Percentiles rank a stretch among this genome's conserved stretches.
Conservation (phyloP, 2,888 invertebrate genomes). For the Ferrisia virgata region DNA sequence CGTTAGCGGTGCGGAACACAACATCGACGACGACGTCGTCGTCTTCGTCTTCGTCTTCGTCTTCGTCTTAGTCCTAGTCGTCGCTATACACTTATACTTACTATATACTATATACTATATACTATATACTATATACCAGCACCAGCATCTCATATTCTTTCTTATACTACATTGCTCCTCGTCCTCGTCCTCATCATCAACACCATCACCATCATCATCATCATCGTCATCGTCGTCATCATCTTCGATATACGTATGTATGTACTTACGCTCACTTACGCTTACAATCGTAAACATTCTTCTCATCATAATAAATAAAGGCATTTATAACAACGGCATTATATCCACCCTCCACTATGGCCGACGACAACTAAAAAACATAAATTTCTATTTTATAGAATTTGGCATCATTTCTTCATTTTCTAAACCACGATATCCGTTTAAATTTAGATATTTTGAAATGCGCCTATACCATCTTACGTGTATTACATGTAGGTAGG, state of each 20-base stretch:
- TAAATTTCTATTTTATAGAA: slow-evolving; percentile 47
- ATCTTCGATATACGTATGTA: slow-evolving; percentile 7
- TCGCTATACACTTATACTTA: no score
- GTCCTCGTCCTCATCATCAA: slow-evolving; percentile 31
- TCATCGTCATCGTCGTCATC: slow-evolving; percentile 27
- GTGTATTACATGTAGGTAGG: neutral
- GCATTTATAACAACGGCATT: slow-evolving; percentile 41
- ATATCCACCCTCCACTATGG: slow-evolving; percentile 12
- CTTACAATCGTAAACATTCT: slow-evolving; percentile 42
- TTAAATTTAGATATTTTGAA: slow-evolving; percentile 43
- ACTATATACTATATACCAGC: no score
- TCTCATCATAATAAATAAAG: slow-evolving; percentile 46
- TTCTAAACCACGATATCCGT: slow-evolving; percentile 36
- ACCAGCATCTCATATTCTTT: no score
- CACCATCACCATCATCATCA: slow-evolving; percentile 23
- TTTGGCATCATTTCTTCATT: slow-evolving; percentile 46
- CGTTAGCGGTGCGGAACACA: slow-evolving; percentile 28
- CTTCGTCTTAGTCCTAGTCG: no score
- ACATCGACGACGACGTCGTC: slow-evolving; percentile 35
- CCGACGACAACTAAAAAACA: slow-evolving; percentile 42
- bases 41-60: slow-evolving; percentile 37
- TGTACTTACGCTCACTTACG: neutral
- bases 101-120: no score
- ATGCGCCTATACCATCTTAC: neutral
- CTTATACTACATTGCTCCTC: slow-evolving; percentile 19